These are phyloP conservation scores for Excalfactoria chinensis DNA, from an alignment of 2,113 vertebrate genomes.

Conservation along the genomic window DNA sequence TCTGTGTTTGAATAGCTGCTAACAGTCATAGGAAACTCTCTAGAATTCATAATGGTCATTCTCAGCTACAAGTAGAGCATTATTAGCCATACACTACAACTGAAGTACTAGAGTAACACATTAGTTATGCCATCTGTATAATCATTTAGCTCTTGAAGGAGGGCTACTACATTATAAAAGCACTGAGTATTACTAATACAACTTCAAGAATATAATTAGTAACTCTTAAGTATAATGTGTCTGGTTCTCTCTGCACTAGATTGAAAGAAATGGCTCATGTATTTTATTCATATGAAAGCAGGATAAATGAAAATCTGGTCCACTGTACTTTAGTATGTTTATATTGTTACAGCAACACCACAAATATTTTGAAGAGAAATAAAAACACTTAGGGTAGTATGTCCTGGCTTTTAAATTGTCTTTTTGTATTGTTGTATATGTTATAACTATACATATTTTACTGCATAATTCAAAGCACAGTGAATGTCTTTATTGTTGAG, in stretches of 20 bases:
- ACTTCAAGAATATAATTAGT: conserved; percentile 11
- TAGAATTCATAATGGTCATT: conserved; percentile 23
- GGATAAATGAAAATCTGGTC: not conserved
- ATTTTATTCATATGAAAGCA: not conserved
- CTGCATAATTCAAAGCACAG: not conserved
- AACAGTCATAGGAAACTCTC: not conserved
- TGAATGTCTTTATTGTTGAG: not conserved
- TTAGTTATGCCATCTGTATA: not conserved
- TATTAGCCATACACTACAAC: not conserved
- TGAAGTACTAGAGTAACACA: not conserved
- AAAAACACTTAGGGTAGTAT: not conserved
- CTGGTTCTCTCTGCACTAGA: not conserved
- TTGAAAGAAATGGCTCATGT: conserved; percentile 2
- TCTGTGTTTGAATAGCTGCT: conserved; percentile 3
- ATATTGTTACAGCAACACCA: not conserved
- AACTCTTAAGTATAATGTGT: not conserved
- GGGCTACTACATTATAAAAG: not conserved
- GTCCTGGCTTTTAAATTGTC: not conserved
- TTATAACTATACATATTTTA: not conserved
- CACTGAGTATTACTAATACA: conserved; percentile 25
- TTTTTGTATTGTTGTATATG: not conserved
- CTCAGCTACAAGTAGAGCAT: not conserved
- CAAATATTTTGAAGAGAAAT: not conserved
- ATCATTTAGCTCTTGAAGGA: conserved; percentile 33
- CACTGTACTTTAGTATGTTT: not conserved